Evolutionary conservation across 2,888 invertebrate genomes (phyloP), one percentile per base, ranked within the genome.

Genomic region (Laothoe populi): DNA sequence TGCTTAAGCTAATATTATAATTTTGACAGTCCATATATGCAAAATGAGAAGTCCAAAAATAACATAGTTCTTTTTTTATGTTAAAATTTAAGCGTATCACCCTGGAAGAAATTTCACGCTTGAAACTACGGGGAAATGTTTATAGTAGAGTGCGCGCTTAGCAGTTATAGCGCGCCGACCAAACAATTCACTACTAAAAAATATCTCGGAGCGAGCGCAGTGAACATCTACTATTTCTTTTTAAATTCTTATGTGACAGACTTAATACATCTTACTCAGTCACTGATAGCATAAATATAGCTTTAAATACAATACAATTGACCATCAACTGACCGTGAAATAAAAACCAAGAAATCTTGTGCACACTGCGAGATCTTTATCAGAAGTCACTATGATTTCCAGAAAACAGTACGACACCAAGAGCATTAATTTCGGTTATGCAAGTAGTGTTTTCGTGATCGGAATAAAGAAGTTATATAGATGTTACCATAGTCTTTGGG

Each of bases 81-180:
- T n/a, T n/a, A n/a, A n/a, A 83, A 79, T 77, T 73, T 72, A 13
- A 35, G 78, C 72, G 78, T 31, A 79, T 70, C 74, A 77, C 88
- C 86, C 89, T 88, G 79, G 83, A 81, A 83, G 81, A 83, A 80
- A 79, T 83, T 89, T 91, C 81, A 89, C 90, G 92, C 83, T 91
- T 82, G 90, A 85, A n/a, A n/a, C n/a, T n/a, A n/a, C n/a, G n/a
- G n/a, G n/a, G n/a, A n/a, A 81, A 82, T 86, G 77, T 76, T 72
- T 73, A 77, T 77, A 81, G 75, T 53, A 75, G 73, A 75, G 75
- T 74, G 72, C 69, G 77, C 72, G 72, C 53, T 53, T 11, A 11
- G 35, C 35, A 53, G 59, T 62, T 70, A 74, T 77, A 70, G 73
- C 73, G 69, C 66, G 73, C 72, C 70, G 13, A 38, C 38, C 31